Base-by-base conservation (phyloP, 2,113 vertebrate species). In the Tauraco erythrolophus region DNA sequence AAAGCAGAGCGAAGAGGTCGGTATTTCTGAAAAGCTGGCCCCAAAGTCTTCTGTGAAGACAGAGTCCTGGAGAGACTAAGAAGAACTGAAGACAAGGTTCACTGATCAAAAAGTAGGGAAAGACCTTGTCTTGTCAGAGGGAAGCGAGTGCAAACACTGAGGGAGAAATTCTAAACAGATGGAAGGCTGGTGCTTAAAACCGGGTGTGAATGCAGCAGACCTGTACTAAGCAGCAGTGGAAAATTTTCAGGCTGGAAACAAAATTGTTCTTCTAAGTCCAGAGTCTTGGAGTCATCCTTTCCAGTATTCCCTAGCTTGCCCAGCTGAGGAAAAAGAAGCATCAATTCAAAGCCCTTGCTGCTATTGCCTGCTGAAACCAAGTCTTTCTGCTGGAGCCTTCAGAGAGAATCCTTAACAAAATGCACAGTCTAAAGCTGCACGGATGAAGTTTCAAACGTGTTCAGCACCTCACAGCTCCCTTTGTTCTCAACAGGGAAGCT, bases 351-450 rank as follows among this genome's bases (percentile, higher is more conserved):
- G 60, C 74, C 22, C 45, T 50, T 41, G 28, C 70, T 94, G 54
- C 25, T 88, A 41, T 7, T 85, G 35, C 57, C 74, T 88, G 58
- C 54, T 61, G 43, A 76, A 90, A 76, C 23, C 21, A 50, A 68
- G 58, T 27, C 62, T 85, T 93, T 88, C n/a, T 88, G 33, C 75
- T 46, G 27, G 35, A 85, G 62, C 57, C 31, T 85, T 89, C 81
- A 88, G 70, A 93, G 25, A 92, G 75, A 85, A 85, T 72, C 84
- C 75, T 75, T 88, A 91, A 88, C 58, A 94, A 81, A 91, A 96
- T n/a, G 11, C 37, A n/a, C n/a, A 77, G 31, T 92, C 50, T 54
- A 76, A 83, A 85, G 48, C 45, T 53, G 33, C 8, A 37, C 3
- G 6, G 77, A 48, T 57, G 50, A 88, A 72, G 50, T 94, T 89